Percentiles rank a stretch among this genome's conserved stretches.
Evolutionary conservation across 2,797 vertebrate species (phyloP).

Genomic region (Rhodeus uyekii): DNA sequence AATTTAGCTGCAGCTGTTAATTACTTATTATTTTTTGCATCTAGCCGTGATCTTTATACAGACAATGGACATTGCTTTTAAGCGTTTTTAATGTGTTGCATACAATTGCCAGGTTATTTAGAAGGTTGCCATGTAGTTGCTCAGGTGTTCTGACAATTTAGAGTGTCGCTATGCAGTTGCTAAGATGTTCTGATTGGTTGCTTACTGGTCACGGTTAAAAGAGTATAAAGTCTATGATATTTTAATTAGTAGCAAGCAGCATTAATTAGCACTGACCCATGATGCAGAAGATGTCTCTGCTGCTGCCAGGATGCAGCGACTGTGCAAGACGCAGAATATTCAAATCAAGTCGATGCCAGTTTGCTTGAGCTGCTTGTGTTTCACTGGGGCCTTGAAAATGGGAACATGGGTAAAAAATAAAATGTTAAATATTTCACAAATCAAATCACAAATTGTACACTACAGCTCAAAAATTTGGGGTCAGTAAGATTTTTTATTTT

Average conservation of each 20-base stretch:
- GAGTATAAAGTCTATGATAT: not conserved
- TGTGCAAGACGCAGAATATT: not conserved
- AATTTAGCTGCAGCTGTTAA: constrained; percentile 28
- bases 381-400: not conserved
- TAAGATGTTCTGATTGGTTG: not conserved
- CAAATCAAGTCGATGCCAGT: not conserved
- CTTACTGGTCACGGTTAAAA: not conserved
- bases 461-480: not conserved
- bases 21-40: constrained; percentile 15
- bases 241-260: not conserved
- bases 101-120: too few species aligned
- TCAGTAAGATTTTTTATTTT: not conserved
- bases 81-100: too few species aligned
- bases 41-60: not conserved
- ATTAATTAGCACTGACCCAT: not conserved
- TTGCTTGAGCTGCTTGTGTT: not conserved
- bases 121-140: too few species aligned
- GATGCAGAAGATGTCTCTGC: constrained; percentile 1
- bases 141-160: too few species aligned
- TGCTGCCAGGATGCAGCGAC: not conserved
- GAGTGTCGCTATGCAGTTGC: not conserved
- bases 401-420: not conserved
- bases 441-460: not conserved
- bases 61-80: too few species aligned
- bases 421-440: not conserved